Percentiles rank a stretch among this genome's conserved stretches.
Conservation (phyloP, 2,113 vertebrate genomes). For the Dasyurus viverrinus region DNA sequence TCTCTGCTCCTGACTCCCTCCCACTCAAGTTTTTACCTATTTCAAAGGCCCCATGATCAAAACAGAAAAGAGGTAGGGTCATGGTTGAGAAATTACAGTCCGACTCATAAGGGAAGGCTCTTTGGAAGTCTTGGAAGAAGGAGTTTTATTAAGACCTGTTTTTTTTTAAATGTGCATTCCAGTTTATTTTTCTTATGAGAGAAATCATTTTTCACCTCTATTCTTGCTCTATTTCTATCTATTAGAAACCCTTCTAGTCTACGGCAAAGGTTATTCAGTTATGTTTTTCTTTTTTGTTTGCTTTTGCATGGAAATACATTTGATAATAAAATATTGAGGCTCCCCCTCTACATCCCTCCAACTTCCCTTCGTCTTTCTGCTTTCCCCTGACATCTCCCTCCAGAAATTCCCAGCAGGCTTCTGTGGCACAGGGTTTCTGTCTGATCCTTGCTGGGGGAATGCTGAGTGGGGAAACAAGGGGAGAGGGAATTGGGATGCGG, state of each 20-base stretch:
- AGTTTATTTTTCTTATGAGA: conserved; percentile 16
- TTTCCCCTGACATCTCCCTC: background rate
- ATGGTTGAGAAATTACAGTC: background rate
- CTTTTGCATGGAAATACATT: background rate
- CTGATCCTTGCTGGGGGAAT: conserved; percentile 24
- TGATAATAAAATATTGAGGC: background rate
- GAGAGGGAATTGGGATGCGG: conserved; percentile 37
- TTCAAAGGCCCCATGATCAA: background rate
- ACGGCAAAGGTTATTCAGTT: background rate
- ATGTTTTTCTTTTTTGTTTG: conserved; percentile 16
- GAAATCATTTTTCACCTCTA: background rate
- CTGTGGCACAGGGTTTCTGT: background rate
- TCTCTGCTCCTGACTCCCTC: background rate
- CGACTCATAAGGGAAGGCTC: background rate
- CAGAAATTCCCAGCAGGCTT: background rate
- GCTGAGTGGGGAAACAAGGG: conserved; percentile 48
- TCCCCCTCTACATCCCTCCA: background rate
- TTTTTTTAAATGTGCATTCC: background rate
- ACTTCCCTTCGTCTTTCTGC: background rate
- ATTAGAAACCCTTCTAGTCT: conserved; percentile 17
- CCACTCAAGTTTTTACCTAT: background rate
- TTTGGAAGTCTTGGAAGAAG: background rate
- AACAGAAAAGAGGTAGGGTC: background rate
- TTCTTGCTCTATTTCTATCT: background rate
- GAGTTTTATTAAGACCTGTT: background rate